phyloP scores from a whole-genome alignment of 2,113 vertebrate genomes.

The Catharus fuscescens region DNA sequence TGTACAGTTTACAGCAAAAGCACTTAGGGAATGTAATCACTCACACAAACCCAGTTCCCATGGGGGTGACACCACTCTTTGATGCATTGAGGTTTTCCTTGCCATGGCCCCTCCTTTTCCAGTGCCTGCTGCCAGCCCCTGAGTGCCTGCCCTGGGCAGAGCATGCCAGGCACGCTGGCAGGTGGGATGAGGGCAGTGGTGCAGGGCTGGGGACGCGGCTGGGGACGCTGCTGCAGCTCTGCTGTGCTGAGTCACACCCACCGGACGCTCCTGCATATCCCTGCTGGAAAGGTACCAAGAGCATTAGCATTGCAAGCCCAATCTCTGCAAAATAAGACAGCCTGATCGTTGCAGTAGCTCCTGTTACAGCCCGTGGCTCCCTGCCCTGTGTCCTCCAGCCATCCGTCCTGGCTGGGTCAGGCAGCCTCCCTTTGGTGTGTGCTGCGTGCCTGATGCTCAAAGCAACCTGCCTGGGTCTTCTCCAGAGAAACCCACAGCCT shows the following conservation, averaged over 20 bases:
- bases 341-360: background rate
- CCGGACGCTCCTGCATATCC: background rate
- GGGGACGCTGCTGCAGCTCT: background rate
- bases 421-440: background rate
- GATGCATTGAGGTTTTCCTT: background rate
- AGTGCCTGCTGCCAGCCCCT: background rate
- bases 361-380: background rate
- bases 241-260: slow-evolving; percentile 23
- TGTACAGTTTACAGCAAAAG: background rate
- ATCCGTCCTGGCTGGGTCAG: background rate
- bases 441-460: background rate
- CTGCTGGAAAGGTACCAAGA: slow-evolving; percentile 43
- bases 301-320: background rate
- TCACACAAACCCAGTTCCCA: background rate
- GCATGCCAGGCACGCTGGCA: background rate
- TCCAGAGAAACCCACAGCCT: background rate
- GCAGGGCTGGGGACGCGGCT: background rate
- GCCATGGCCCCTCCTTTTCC: background rate
- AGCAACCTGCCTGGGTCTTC: background rate
- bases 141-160: fast-evolving
- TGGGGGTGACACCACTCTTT: background rate
- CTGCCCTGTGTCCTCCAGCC: background rate
- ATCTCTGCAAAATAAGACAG: background rate
- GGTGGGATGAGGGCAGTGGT: background rate
- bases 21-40: background rate